phyloP scores from a whole-genome alignment of 2,113 vertebrate genomes.

The Cheilinus undulatus region DNA sequence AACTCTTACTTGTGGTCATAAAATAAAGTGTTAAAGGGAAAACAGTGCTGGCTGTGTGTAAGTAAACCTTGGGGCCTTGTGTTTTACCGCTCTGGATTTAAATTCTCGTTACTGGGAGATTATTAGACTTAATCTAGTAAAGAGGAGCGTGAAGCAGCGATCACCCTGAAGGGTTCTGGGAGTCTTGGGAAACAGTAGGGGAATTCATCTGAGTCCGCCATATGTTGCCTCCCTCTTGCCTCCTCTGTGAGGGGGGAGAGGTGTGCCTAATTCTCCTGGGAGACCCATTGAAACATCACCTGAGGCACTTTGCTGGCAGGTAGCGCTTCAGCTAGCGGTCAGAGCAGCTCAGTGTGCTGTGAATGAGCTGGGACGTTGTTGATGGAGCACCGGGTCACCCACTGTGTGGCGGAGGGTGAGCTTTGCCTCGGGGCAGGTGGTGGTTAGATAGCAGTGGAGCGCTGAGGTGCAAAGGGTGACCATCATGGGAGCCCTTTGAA shows the following conservation, averaged over 20 bases:
- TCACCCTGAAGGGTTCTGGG: constrained; percentile 75
- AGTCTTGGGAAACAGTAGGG: constrained; percentile 75
- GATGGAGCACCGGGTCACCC: constrained; percentile 77
- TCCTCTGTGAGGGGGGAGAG: constrained; percentile 35
- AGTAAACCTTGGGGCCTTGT: constrained; percentile 49
- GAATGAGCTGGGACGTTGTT: constrained; percentile 59
- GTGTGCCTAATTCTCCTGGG: constrained; percentile 59
- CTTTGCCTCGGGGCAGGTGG: constrained; percentile 71
- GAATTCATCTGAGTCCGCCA: constrained; percentile 73
- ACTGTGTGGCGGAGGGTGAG: constrained; percentile 67
- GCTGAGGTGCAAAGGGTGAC: constrained; percentile 54
- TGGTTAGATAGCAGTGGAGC: constrained; percentile 55
- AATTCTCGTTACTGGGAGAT: constrained; percentile 84
- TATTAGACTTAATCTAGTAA: constrained; percentile 85
- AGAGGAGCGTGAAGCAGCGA: constrained; percentile 74
- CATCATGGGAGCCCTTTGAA: constrained; percentile 78
- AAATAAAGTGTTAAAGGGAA: constrained; percentile 71
- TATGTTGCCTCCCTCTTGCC: constrained; percentile 62
- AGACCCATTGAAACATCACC: constrained; percentile 71
- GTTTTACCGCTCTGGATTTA: constrained; percentile 71
- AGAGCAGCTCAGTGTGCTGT: constrained; percentile 32
- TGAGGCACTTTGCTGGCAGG: constrained; percentile 74
- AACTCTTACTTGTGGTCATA: constrained; percentile 79
- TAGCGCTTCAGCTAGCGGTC: constrained; percentile 48
- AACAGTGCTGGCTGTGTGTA: constrained; percentile 52